A percentile compares a stretch with the other conserved stretches of the same genome.
phyloP scores from a whole-genome alignment of 2,888 invertebrate species.

The Acleris cristana region DNA sequence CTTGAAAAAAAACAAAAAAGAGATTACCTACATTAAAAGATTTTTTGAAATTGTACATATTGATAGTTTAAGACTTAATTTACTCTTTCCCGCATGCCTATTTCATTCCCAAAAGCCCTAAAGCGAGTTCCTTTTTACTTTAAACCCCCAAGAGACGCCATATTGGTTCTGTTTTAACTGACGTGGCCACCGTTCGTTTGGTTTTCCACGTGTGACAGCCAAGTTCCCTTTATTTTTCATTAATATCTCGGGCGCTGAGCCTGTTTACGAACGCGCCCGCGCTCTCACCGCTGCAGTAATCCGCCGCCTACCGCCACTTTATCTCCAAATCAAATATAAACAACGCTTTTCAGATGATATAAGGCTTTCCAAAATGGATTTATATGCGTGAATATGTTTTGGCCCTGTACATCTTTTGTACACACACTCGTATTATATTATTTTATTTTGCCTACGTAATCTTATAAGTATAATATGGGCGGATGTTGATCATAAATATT shows the following conservation, averaged over 20 bases:
- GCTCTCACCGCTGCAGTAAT: conserved; percentile 51
- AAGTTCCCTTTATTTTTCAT: conserved; percentile 32
- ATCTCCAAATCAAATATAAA: conserved; percentile 39
- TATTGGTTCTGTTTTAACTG: too few species aligned
- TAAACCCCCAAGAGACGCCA: too few species aligned
- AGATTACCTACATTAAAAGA: too few species aligned
- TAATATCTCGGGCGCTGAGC: conserved; percentile 52
- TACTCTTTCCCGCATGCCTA: too few species aligned
- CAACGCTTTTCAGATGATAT: conserved; percentile 34
- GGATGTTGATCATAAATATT: not conserved
- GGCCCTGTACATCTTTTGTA: not conserved
- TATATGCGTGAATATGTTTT: conserved; percentile 10
- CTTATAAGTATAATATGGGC: not conserved
- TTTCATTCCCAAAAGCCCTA: too few species aligned
- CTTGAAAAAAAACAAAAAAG: too few species aligned
- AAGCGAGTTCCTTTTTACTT: too few species aligned
- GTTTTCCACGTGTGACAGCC: not conserved
- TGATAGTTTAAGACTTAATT: too few species aligned
- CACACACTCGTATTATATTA: not conserved
- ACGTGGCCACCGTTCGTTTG: too few species aligned
- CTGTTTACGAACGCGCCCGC: conserved; percentile 66
- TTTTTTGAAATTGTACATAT: too few species aligned
- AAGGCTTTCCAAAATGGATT: conserved; percentile 29
- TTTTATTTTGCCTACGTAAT: not conserved
- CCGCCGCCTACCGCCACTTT: conserved; percentile 32